A percentile compares a stretch with the other conserved stretches of the same genome.
Evolutionary conservation across 2,888 invertebrate genomes (phyloP).

Genomic region (Anaspis maculata): DNA sequence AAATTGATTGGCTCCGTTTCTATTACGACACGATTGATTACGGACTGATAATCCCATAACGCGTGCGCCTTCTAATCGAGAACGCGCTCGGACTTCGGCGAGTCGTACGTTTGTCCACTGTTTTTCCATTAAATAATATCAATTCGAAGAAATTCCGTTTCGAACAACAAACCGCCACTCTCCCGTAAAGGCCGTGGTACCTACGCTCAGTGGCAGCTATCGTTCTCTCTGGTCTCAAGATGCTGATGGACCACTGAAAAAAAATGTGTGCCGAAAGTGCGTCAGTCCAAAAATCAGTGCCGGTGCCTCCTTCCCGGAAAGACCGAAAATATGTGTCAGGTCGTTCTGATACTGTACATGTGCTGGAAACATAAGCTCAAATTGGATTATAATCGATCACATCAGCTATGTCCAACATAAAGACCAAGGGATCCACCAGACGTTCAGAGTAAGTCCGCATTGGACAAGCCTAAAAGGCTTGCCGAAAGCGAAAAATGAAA

Average conservation of each 20-base stretch:
- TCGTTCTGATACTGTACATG: slow-evolving; percentile 26
- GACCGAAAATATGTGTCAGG: slow-evolving; percentile 26
- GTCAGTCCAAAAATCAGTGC: too few species aligned
- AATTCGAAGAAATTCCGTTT: too few species aligned
- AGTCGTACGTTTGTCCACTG: background rate
- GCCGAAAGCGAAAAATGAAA: too few species aligned
- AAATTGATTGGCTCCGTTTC: slow-evolving; percentile 27
- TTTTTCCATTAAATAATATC: too few species aligned
- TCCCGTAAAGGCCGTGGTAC: too few species aligned
- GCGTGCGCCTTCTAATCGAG: slow-evolving; percentile 19
- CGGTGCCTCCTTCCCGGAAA: slow-evolving; percentile 1
- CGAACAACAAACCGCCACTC: too few species aligned
- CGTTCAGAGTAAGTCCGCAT: slow-evolving; percentile 46
- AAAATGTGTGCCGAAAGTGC: too few species aligned
- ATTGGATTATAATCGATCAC: slow-evolving; percentile 15
- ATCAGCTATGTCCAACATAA: slow-evolving; percentile 37
- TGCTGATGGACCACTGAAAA: too few species aligned
- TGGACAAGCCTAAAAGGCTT: too few species aligned
- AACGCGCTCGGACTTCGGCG: slow-evolving; percentile 9
- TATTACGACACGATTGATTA: slow-evolving; percentile 35
- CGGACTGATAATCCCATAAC: slow-evolving; percentile 24
- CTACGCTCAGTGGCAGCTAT: too few species aligned
- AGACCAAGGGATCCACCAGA: slow-evolving; percentile 34
- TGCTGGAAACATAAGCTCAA: slow-evolving; percentile 36
- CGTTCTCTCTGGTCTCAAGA: too few species aligned